Conservation (phyloP, 2,113 vertebrate species). For the Daboia siamensis region DNA sequence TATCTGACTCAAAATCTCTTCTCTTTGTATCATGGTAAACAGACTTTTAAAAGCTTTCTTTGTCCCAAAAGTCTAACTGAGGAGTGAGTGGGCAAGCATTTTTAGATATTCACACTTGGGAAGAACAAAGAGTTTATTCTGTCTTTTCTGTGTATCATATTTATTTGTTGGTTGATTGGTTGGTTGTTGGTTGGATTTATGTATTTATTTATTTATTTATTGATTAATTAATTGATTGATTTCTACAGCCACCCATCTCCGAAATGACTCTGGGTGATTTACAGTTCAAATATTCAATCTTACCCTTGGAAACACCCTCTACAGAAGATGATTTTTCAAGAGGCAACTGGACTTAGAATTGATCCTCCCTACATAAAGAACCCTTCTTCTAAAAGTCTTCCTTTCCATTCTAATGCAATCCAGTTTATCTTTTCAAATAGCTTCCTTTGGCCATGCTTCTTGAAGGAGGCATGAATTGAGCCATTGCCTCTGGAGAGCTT, state of each 20-base stretch:
- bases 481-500: neutral
- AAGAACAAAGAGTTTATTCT: neutral
- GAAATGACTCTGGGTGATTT: neutral
- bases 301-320: neutral
- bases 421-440: neutral
- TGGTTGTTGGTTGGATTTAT: too few species aligned
- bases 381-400: neutral
- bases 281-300: neutral
- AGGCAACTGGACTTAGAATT: too few species aligned
- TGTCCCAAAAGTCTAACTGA: neutral
- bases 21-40: neutral
- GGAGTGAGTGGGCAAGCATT: neutral
- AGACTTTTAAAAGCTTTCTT: neutral
- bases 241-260: neutral
- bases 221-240: neutral
- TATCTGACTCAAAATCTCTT: neutral
- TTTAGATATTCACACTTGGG: neutral
- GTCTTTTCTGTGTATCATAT: neutral
- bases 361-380: neutral
- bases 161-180: neutral
- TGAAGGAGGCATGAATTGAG: neutral
- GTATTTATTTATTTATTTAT: too few species aligned
- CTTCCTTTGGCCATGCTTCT: neutral
- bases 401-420: neutral
- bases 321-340: neutral